Conservation (phyloP, 2,113 vertebrate genomes). For the Rattus norvegicus region GRCr8 NC_086039.1:97099501-97100000, state of each 20-base stretch:
- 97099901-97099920: neutral
- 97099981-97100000: neutral
- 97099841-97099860: neutral
- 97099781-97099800: neutral
- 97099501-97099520: neutral
- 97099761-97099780: neutral
- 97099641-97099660: neutral
- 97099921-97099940: neutral
- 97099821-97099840: neutral
- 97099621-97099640: neutral
- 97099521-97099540: conserved; percentile 40
- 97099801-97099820: too few relatives aligned
- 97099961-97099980: neutral
- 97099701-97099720: neutral
- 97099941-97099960: neutral
- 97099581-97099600: neutral
- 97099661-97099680: neutral
- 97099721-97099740: neutral
- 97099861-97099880: neutral
- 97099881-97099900: too few relatives aligned
- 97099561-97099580: conserved; percentile 42
- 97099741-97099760: neutral
- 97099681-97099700: neutral
- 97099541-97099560: neutral
- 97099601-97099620: neutral